A percentile compares a stretch with the other conserved stretches of the same genome.
phyloP scores from a whole-genome alignment of 2,888 invertebrate genomes.

The Hypselothyrea guttata region DNA sequence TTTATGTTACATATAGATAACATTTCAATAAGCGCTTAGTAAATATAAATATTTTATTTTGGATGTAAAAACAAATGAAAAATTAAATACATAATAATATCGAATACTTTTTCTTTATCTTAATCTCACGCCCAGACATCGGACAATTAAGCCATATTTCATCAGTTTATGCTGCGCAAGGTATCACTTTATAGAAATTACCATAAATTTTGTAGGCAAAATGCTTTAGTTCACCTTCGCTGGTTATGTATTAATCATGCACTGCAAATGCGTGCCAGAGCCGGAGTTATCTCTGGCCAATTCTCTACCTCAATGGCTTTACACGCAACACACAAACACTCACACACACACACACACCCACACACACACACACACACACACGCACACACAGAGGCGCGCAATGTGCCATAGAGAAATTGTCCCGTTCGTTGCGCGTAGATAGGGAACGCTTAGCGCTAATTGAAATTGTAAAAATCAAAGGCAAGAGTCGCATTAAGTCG shows the following conservation, averaged over 20 bases:
- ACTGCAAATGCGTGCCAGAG: slow-evolving; percentile 58
- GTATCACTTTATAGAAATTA: slow-evolving; percentile 53
- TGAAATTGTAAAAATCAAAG: slow-evolving; percentile 74
- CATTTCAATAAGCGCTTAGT: no score
- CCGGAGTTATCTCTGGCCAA: slow-evolving; percentile 24
- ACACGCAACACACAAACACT: background rate
- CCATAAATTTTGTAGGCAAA: slow-evolving; percentile 66
- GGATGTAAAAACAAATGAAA: background rate
- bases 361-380: background rate
- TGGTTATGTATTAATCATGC: slow-evolving; percentile 65
- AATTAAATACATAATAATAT: no score
- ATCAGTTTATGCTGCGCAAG: slow-evolving; percentile 13
- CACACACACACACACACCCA: slow-evolving; percentile 1
- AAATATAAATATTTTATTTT: no score
- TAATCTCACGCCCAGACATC: no score
- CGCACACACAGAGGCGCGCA: slow-evolving; percentile 1
- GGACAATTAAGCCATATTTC: no score
- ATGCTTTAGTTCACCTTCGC: slow-evolving; percentile 63
- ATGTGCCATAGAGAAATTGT: slow-evolving; percentile 5
- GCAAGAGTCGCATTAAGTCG: slow-evolving; percentile 49
- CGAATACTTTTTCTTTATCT: no score
- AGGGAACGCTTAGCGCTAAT: slow-evolving; percentile 57
- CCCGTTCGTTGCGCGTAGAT: slow-evolving; percentile 7
- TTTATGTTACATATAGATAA: no score
- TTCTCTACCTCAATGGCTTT: slow-evolving; percentile 5